These are phyloP conservation scores for Drosophila rubida DNA, from an alignment of 2,888 invertebrate species.

Conservation along the genomic window DNA sequence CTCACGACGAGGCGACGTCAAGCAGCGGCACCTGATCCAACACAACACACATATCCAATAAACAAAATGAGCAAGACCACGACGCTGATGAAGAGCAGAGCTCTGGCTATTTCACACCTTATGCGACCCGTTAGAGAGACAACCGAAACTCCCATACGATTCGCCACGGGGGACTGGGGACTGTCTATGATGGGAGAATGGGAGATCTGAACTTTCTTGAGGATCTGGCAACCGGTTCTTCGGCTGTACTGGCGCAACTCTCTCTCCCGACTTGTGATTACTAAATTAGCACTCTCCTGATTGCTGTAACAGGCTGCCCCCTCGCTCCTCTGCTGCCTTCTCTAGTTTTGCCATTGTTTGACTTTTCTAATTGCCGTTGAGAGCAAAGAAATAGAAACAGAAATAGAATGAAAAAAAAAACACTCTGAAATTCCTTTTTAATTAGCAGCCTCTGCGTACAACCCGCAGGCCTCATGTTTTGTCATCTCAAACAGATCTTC, in stretches of 20 bases:
- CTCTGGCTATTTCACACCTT: constrained; percentile 68
- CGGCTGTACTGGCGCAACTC: neutral
- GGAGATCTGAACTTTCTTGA: constrained; percentile 42
- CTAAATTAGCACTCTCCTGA: constrained; percentile 75
- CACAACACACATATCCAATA: constrained; percentile 62
- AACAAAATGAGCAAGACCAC: constrained; percentile 29
- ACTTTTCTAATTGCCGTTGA: constrained; percentile 61
- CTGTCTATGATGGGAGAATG: neutral
- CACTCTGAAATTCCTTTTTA: constrained; percentile 67
- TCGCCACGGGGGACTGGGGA: constrained; percentile 12
- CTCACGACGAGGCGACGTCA: constrained; percentile 64
- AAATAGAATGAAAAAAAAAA: constrained; percentile 6
- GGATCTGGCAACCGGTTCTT: constrained; percentile 56
- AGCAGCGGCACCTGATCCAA: constrained; percentile 71
- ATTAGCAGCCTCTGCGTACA: constrained; percentile 59
- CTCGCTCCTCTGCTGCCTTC: neutral
- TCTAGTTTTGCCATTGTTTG: constrained; percentile 24
- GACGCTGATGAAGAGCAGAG: neutral
- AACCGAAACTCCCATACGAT: constrained; percentile 17
- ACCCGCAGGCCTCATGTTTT: constrained; percentile 36
- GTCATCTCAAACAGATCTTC: constrained; percentile 43
- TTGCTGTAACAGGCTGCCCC: constrained; percentile 33
- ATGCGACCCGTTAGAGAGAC: constrained; percentile 61
- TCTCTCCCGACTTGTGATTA: constrained; percentile 63
- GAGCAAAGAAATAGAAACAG: constrained; percentile 28